Conservation (phyloP, 2,888 invertebrate genomes). For the Notodonta ziczac region DNA sequence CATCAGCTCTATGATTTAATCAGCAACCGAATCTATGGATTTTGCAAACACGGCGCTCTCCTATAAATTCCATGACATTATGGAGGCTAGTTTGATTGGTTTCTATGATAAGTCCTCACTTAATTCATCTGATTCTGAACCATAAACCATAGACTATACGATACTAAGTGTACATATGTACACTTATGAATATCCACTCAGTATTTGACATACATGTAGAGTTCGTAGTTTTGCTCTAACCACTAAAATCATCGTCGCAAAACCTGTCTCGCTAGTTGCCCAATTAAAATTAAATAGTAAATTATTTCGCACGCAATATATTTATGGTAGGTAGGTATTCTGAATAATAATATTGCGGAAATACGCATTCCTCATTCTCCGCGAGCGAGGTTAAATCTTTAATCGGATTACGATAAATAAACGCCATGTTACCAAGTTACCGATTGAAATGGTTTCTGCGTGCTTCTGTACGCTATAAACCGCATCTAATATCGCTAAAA, state of each 20-base stretch:
- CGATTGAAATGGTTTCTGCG: not conserved
- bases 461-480: not conserved
- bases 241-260: too few relatives aligned
- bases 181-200: too few relatives aligned
- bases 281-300: not conserved
- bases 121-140: too few relatives aligned
- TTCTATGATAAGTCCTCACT: too few relatives aligned
- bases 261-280: too few relatives aligned
- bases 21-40: not conserved
- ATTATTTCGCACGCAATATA: not conserved
- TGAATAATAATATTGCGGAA: slow-evolving; percentile 4
- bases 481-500: too few relatives aligned
- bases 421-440: not conserved
- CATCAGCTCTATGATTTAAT: not conserved
- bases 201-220: too few relatives aligned
- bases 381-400: not conserved
- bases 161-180: too few relatives aligned
- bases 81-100: not conserved
- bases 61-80: not conserved
- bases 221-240: too few relatives aligned
- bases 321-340: not conserved
- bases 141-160: too few relatives aligned
- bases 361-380: not conserved
- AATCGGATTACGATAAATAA: not conserved
- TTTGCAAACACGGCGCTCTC: not conserved